Base-by-base conservation (phyloP, 2,113 vertebrate genomes). In the Argyrosomus japonicus region DNA sequence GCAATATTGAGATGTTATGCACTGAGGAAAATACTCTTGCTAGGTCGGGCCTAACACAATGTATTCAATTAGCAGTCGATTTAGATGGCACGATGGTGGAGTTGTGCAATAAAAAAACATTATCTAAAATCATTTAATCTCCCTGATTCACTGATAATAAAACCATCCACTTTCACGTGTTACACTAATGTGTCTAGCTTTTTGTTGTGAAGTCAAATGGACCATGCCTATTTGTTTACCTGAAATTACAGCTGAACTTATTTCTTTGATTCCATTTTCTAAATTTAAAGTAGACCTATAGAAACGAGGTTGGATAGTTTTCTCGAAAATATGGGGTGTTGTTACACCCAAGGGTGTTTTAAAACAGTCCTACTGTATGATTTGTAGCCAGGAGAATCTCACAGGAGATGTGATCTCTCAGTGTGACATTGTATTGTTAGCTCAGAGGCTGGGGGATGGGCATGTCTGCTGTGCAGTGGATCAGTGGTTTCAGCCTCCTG, bases 401-500 rank as follows among this genome's bases (percentile, higher is more conserved):
- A 68, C 68, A 60, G 71, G 68, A 50, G 60, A 56, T 21, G 68
- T 64, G 78, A 60, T 84, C 73, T 73, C 70, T 40, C 70, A 25
- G 29, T 75, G 29, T 75, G 65, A 76, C 76, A 87, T 62, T 85
- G 80, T 79, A 81, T 51, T 89, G 87, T 83, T 81, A 47, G 57
- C 60, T 67, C 6, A 60, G 60, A 45, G 67, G 57, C 43, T 68
- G 65, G 89, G 89, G 85, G 88, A 85, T 70, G 85, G 88, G 84
- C n/a, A 54, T 18, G 53, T 84, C 61, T 83, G 58, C 45, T 81
- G 82, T 87, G 80, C 73, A 86, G 76, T 68, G 77, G 84, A 63
- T 73, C 69, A 87, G 87, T 79, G 10, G 3, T 73, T 90, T 81
- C 88, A 89, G 79, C 77, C 92, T 91, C 83, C 81, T 83, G 86